Conservation (phyloP, 2,113 vertebrate genomes). For the Cololabis saira region DNA sequence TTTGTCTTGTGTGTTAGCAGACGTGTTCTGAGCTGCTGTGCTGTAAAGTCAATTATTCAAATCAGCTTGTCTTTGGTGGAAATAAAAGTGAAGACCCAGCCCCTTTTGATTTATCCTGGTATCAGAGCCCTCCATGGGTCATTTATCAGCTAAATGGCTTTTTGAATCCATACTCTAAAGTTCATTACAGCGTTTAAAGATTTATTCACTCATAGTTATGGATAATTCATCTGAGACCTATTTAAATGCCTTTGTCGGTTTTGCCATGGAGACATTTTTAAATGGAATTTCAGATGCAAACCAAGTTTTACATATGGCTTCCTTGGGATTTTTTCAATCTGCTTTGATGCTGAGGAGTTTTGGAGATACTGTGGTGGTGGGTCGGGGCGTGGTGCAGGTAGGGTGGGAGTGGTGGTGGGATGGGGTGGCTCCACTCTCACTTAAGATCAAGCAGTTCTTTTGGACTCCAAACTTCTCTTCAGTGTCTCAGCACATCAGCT, state of each 20-base stretch:
- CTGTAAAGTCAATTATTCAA: slow-evolving; percentile 79
- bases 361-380: slow-evolving; percentile 9
- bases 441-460: slow-evolving; percentile 45
- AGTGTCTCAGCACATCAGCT: too few species aligned
- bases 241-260: slow-evolving; percentile 70
- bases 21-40: slow-evolving; percentile 41
- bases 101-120: slow-evolving; percentile 71
- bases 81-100: slow-evolving; percentile 63
- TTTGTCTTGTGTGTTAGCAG: slow-evolving; percentile 69
- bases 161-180: slow-evolving; percentile 80
- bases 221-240: slow-evolving; percentile 78
- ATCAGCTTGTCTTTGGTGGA: slow-evolving; percentile 63
- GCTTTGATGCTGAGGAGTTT: slow-evolving; percentile 28
- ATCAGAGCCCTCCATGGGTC: slow-evolving; percentile 65
- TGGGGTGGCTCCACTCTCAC: slow-evolving; percentile 17
- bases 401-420: too few species aligned
- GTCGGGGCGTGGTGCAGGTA: too few species aligned
- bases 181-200: slow-evolving; percentile 79
- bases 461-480: slow-evolving; percentile 32
- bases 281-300: slow-evolving; percentile 53
- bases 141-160: slow-evolving; percentile 78
- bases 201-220: slow-evolving; percentile 76
- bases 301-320: background rate
- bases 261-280: slow-evolving; percentile 58
- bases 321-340: slow-evolving; percentile 33